Conservation (phyloP, 2,113 vertebrate species). For the Sinocyclocheilus anshuiensis region DNA sequence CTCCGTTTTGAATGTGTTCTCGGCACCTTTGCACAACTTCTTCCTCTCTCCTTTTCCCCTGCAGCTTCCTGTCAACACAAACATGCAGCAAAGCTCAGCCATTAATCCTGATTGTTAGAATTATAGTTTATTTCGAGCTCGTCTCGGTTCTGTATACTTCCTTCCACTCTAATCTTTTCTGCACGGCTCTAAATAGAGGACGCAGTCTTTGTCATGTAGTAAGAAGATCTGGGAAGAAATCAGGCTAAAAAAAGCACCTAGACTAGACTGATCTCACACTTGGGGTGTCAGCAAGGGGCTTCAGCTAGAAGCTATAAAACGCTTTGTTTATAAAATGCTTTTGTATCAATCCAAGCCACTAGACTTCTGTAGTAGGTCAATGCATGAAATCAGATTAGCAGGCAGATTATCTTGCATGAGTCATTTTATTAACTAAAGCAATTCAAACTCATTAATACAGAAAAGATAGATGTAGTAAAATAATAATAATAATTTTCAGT, state of each 20-base stretch:
- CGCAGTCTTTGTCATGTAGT: constrained; percentile 71
- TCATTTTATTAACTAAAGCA: background rate
- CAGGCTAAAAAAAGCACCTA: constrained; percentile 78
- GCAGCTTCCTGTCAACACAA: background rate
- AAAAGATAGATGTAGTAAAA: background rate
- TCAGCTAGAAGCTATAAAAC: background rate
- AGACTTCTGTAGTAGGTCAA: constrained; percentile 10
- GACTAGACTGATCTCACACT: background rate
- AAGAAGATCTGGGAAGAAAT: constrained; percentile 75
- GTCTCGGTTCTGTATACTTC: constrained; percentile 26
- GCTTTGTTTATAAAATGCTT: background rate
- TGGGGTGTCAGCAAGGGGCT: background rate
- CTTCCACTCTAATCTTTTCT: constrained; percentile 56
- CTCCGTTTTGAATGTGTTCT: background rate
- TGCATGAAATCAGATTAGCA: background rate
- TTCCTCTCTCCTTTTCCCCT: background rate
- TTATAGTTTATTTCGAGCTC: constrained; percentile 12
- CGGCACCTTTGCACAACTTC: background rate
- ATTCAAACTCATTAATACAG: background rate
- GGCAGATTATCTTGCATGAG: background rate
- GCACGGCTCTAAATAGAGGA: constrained; percentile 71
- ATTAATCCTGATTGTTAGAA: background rate
- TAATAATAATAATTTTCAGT: background rate
- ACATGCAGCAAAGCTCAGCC: constrained; percentile 8
- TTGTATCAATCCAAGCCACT: background rate